Evolutionary conservation across 2,888 invertebrate genomes (phyloP).

Genomic region (Zaprionus bogoriensis): DNA sequence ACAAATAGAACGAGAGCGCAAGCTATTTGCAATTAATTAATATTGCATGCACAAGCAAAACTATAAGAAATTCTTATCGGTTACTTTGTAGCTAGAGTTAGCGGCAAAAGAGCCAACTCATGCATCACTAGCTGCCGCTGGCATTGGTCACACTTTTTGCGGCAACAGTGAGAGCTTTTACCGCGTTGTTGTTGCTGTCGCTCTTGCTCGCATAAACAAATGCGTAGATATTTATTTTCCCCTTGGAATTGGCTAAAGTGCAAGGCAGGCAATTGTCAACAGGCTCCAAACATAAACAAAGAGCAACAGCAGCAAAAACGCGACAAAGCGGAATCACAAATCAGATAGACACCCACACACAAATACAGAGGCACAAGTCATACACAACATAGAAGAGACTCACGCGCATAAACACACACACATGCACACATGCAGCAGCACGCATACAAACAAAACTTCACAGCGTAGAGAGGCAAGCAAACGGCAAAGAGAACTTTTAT

Average conservation of each 20-base stretch:
- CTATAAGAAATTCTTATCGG: too few relatives aligned
- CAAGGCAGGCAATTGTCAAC: conserved; percentile 53
- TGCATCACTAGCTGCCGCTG: conserved; percentile 12
- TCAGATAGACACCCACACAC: conserved; percentile 35
- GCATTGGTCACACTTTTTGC: conserved; percentile 29
- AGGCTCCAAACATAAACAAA: conserved; percentile 63
- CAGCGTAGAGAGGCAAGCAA: conserved; percentile 6
- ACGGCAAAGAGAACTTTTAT: conserved; percentile 31
- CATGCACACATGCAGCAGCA: conserved; percentile 30
- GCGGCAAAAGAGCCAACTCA: background rate
- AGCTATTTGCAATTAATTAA: too few relatives aligned
- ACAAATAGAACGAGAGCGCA: conserved; percentile 41
- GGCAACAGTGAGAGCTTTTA: conserved; percentile 16
- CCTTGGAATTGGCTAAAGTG: conserved; percentile 33
- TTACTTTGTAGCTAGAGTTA: background rate
- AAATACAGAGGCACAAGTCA: conserved; percentile 8
- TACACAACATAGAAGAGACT: conserved; percentile 8
- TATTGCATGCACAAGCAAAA: too few relatives aligned
- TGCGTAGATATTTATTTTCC: conserved; percentile 57
- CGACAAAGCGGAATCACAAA: conserved; percentile 33
- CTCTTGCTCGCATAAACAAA: conserved; percentile 57
- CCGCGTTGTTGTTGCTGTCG: conserved; percentile 14
- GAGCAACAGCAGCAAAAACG: conserved; percentile 38
- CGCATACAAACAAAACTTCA: conserved; percentile 39
- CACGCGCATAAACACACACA: conserved; percentile 10